Evolutionary conservation across 2,113 vertebrate genomes (phyloP).

Genomic region (Addax nasomaculatus): DNA sequence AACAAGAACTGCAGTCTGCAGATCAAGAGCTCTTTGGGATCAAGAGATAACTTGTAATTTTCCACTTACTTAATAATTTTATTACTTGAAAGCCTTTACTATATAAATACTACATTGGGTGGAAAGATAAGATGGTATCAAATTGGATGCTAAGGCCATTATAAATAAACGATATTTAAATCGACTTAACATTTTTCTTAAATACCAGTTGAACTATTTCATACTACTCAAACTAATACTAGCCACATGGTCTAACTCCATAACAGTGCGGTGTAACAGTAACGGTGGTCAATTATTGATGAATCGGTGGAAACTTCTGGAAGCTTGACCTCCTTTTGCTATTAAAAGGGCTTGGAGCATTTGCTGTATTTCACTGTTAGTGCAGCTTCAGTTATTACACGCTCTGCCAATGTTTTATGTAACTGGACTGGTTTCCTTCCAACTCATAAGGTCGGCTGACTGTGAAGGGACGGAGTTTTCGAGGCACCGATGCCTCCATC

Average conservation of each 20-base stretch:
- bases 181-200: not conserved
- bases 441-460: not conserved
- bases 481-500: not conserved
- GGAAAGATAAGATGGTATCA: not conserved
- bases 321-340: slow-evolving; percentile 60
- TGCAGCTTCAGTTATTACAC: slow-evolving; percentile 50
- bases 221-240: slow-evolving; percentile 9
- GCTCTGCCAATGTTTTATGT: slow-evolving; percentile 36
- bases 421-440: not conserved
- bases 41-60: not conserved
- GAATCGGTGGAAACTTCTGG: slow-evolving; percentile 65
- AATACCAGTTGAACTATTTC: not conserved
- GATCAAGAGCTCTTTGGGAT: not conserved
- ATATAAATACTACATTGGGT: not conserved
- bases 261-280: not conserved
- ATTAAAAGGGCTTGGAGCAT: slow-evolving; percentile 60
- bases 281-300: slow-evolving; percentile 53
- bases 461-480: not conserved
- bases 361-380: slow-evolving; percentile 59
- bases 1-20: not conserved
- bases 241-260: slow-evolving; percentile 7
- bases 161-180: not conserved
- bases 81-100: not conserved
- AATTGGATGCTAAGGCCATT: not conserved
- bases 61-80: not conserved